phyloP scores from a whole-genome alignment of 2,888 invertebrate genomes.

The Drosophila borealis region DNA sequence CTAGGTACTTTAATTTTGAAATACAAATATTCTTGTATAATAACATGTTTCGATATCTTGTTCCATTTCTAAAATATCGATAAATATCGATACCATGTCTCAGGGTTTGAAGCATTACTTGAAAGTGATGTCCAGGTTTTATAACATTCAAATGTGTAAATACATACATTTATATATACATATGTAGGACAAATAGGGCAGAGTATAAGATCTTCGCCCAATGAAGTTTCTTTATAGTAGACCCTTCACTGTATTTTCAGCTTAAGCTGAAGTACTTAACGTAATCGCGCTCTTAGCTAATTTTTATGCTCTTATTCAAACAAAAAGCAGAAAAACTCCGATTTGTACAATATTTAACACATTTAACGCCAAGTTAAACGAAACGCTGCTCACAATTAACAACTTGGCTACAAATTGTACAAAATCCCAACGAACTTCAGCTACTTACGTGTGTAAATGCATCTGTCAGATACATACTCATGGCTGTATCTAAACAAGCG shows the following conservation, averaged over 20 bases:
- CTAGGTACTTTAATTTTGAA: too few species aligned
- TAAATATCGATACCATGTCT: too few species aligned
- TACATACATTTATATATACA: too few species aligned
- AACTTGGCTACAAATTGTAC: slow-evolving; percentile 44
- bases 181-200: too few species aligned
- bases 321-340: slow-evolving; percentile 1
- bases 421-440: slow-evolving; percentile 14
- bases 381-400: slow-evolving; percentile 57
- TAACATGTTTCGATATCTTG: too few species aligned
- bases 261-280: neutral
- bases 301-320: slow-evolving; percentile 1
- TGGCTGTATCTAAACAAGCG: slow-evolving; percentile 57
- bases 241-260: neutral
- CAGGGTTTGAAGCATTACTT: too few species aligned
- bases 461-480: slow-evolving; percentile 28
- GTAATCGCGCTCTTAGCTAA: neutral
- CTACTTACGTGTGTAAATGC: slow-evolving; percentile 19
- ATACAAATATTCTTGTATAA: too few species aligned
- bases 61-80: too few species aligned
- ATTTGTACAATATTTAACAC: slow-evolving; percentile 50
- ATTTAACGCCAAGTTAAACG: slow-evolving; percentile 59
- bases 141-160: too few species aligned
- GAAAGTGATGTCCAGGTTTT: too few species aligned
- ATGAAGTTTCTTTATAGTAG: too few species aligned
- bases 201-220: too few species aligned